A percentile compares a stretch with the other conserved stretches of the same genome.
These are phyloP conservation scores for Adelges cooleyi DNA, from an alignment of 1,140 invertebrate genomes.

Conservation along the genomic window DNA sequence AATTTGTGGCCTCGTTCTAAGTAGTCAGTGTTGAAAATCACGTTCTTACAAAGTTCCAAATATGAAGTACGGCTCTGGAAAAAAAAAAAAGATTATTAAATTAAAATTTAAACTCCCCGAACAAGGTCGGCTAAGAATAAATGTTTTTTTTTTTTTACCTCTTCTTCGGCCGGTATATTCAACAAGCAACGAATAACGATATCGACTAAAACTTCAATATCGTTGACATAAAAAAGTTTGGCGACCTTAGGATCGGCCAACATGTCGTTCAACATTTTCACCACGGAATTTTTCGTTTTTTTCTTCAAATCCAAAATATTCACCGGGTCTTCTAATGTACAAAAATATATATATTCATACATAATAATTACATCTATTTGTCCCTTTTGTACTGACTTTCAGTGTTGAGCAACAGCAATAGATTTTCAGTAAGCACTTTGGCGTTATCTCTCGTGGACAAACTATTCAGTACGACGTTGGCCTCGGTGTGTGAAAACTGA, in stretches of 20 bases:
- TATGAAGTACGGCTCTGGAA: slow-evolving; percentile 9
- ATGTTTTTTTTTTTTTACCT: slow-evolving; percentile 52
- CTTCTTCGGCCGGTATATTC: slow-evolving; percentile 73
- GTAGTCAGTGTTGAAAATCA: slow-evolving; percentile 17
- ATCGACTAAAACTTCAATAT: slow-evolving; percentile 82
- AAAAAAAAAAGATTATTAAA: neutral
- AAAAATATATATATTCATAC: slow-evolving; percentile 25
- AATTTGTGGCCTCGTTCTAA: slow-evolving; percentile 11
- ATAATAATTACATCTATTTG: neutral
- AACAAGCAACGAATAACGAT: slow-evolving; percentile 78
- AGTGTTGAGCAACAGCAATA: slow-evolving; percentile 1
- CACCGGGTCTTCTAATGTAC: slow-evolving; percentile 77
- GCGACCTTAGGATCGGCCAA: slow-evolving; percentile 65
- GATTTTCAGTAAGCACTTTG: slow-evolving; percentile 23
- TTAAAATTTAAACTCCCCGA: too few relatives aligned
- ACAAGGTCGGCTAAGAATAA: too few relatives aligned
- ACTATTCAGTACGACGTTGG: neutral
- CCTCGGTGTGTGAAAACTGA: slow-evolving; percentile 10
- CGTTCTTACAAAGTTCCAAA: slow-evolving; percentile 21
- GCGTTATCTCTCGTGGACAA: slow-evolving; percentile 4
- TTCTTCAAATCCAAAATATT: slow-evolving; percentile 68
- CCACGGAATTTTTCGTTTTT: slow-evolving; percentile 63
- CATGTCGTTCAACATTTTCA: slow-evolving; percentile 77
- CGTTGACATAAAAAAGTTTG: slow-evolving; percentile 81
- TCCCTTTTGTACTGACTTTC: neutral